Percentiles rank a stretch among this genome's conserved stretches.
phyloP scores from a whole-genome alignment of 2,888 invertebrate genomes.

The Pherbina coryleti region DNA sequence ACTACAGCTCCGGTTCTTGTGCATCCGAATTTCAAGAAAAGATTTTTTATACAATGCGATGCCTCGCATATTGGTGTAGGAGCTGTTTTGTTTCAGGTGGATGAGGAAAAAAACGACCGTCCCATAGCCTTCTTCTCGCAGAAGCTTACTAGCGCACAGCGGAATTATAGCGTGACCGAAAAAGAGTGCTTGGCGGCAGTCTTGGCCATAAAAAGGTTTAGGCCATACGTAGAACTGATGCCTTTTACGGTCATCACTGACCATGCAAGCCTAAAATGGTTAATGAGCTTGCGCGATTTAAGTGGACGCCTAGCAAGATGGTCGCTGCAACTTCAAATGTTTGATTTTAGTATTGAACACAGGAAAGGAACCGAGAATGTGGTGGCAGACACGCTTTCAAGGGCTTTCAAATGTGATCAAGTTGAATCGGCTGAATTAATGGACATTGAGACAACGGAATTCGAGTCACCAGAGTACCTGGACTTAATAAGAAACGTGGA shows the following conservation, averaged over 20 bases:
- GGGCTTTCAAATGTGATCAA: not conserved
- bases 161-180: constrained; percentile 42
- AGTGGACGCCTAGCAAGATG: too few species aligned
- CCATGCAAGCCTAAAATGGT: constrained; percentile 34
- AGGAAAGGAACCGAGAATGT: constrained; percentile 49
- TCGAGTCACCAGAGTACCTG: constrained; percentile 1
- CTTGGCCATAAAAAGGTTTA: constrained; percentile 14
- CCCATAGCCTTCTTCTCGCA: constrained; percentile 33
- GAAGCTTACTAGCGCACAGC: constrained; percentile 27
- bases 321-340: constrained; percentile 43
- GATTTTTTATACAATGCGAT: constrained; percentile 43
- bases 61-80: constrained; percentile 36
- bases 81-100: constrained; percentile 33
- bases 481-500: not conserved
- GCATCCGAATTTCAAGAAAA: not conserved
- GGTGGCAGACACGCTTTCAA: constrained; percentile 37
- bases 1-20: constrained; percentile 14
- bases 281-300: constrained; percentile 37
- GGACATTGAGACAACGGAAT: constrained; percentile 12
- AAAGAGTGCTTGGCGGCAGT: constrained; percentile 39
- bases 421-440: not conserved
- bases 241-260: constrained; percentile 36
- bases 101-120: constrained; percentile 13
- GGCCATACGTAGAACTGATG: constrained; percentile 18
- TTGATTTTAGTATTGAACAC: constrained; percentile 46